Conservation (phyloP, 2,797 vertebrate species). For the Propithecus perrieri region DNA sequence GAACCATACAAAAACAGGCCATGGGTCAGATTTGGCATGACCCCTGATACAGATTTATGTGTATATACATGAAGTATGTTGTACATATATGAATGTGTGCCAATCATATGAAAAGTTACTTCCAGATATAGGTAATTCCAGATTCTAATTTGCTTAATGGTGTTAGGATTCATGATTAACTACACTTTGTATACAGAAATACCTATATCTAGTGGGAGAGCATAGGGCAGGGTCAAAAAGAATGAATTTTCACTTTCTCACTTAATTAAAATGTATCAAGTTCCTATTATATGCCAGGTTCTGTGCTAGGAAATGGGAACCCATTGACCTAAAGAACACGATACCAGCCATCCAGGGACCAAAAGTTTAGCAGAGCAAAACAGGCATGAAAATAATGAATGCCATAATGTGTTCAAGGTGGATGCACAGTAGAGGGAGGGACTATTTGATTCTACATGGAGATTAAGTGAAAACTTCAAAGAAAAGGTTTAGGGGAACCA, state of each 20-base stretch:
- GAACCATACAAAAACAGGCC: not conserved
- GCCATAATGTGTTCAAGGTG: not conserved
- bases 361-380: not conserved
- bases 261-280: not conserved
- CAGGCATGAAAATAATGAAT: slow-evolving; percentile 22
- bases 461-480: slow-evolving; percentile 27
- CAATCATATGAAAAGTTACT: not conserved
- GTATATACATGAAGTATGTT: not conserved
- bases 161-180: not conserved
- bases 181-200: not conserved
- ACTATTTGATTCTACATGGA: not conserved
- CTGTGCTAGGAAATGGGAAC: not conserved
- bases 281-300: not conserved
- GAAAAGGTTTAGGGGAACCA: not conserved
- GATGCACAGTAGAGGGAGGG: not conserved
- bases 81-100: not conserved
- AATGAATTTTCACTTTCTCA: slow-evolving; percentile 22
- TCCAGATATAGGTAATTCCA: not conserved
- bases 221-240: not conserved
- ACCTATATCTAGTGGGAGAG: not conserved
- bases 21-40: not conserved
- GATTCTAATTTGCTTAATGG: not conserved
- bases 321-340: not conserved
- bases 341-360: not conserved
- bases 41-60: not conserved